Evolutionary conservation across 2,888 invertebrate genomes (phyloP), one percentile per base, ranked within the genome.

Genomic region (Macrophya alboannulata): DNA sequence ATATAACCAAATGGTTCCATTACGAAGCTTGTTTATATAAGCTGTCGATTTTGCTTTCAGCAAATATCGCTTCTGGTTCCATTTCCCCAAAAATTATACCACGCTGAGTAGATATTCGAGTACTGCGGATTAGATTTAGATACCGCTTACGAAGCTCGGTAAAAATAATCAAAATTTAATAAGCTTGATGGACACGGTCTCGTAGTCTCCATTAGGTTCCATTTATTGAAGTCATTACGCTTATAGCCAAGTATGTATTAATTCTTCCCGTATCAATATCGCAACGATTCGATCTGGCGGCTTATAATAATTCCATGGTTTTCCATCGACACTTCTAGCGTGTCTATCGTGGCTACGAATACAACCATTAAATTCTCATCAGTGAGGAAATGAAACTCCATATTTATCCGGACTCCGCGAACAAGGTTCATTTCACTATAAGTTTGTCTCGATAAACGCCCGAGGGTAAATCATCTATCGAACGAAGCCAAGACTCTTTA

Each of bases 331-430:
- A 31, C 17, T 37, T 15, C 17, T 68, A 6, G 17, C 37, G 17
- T 68, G 31, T 37, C 3, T 31, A 37, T 17, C 74, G 74, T 21
- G 45, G 74, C 74, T 74, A 21, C 45, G 45, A 25, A 55, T 12
- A 43, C 21, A 81, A 81, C 62, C 43, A 62, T 81, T 62, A 81
- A 43, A 81, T 62, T 81, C 81, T 62, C 81, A 51, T 62, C 62
- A 59, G 43, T 37, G 9, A 55, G 51, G 55, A 51, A 31, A 10
- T 31, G 8, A n/a, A 76, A 12, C 43, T 15, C 9, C 31, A 31
- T 31, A 8, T 72, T 9, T 12, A 25, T 77, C 37, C 21, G n/a
- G 77, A 10, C 6, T 31, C 12, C 55, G 48, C 3, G 31, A 3
- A 51, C 25, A 15, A 77, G n/a, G 37, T 55, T 77, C 55, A 37